phyloP scores from a whole-genome alignment of 2,888 invertebrate genomes.

The Harpagoxenus sublaevis region DNA sequence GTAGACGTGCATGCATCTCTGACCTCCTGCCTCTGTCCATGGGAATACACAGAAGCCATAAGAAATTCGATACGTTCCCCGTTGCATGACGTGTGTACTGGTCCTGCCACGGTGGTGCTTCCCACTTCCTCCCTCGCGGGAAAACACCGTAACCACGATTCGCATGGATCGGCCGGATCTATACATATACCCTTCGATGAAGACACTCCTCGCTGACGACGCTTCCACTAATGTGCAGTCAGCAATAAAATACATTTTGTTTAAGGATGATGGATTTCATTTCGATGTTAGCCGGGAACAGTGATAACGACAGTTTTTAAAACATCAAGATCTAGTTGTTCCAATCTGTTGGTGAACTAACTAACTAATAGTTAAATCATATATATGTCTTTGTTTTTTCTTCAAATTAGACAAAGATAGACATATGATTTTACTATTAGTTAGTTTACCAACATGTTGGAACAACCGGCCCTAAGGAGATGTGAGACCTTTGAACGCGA shows the following conservation, averaged over 20 bases:
- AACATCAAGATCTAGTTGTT: not conserved
- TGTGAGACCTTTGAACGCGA: not conserved
- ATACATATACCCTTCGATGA: constrained; percentile 20
- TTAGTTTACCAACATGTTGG: no score
- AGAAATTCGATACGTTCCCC: constrained; percentile 85
- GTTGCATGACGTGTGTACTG: constrained; percentile 77
- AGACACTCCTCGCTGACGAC: constrained; percentile 5
- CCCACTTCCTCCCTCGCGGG: constrained; percentile 85
- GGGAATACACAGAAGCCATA: constrained; percentile 86
- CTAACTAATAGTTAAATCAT: no score
- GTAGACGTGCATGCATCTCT: constrained; percentile 49
- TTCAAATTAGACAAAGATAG: no score
- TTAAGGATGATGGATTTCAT: not conserved
- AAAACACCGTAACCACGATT: constrained; percentile 65
- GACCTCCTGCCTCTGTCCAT: constrained; percentile 77
- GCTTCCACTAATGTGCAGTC: constrained; percentile 18
- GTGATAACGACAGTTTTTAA: not conserved
- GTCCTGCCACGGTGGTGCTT: constrained; percentile 83
- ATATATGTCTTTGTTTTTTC: no score
- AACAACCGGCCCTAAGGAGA: no score
- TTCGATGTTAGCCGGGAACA: not conserved
- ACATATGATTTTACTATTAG: no score
- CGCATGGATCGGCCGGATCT: constrained; percentile 67
- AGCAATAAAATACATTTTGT: constrained; percentile 1
- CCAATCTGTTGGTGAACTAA: no score